Evolutionary conservation across 92 coral and sea anemone genomes (phyloP), one percentile per base, ranked within the genome.

Genomic region (Epizoanthus rinbou): DNA sequence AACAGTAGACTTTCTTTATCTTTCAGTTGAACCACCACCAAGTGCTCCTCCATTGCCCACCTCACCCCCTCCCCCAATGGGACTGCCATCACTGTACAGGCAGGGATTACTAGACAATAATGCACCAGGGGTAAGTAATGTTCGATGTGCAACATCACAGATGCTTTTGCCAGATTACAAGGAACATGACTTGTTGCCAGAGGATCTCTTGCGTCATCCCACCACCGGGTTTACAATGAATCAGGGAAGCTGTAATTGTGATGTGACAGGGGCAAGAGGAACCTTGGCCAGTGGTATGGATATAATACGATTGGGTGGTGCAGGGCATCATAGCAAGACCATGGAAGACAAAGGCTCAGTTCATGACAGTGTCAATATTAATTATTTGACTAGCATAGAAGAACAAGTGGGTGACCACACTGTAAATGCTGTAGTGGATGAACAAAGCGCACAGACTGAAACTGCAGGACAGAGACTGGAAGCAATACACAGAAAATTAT

Each of bases 11-110:
- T 0, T 50, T 50, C 54, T 50, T 50, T 2, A 50, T 31, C 45
- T 72, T 58, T 8, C 69, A 89, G 92, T 47, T 81, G 92, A 89
- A 53, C 80, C 69, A 11, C 87, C 64, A 47, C 89, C 92, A 15
- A 14, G 15, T 54, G 28, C 66, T 28, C 89, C 91, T 19, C 89
- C 92, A 19, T 43, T 85, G 59, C 92, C 89, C 4, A 85, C 66
- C 4, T 11, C 80, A 28, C 81, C 87, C 10, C 59, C 52, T 57
- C 76, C 64, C 50, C 21, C 53, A 19, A 22, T 11, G 33, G 28
- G n/a, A 13, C 33, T 68, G 22, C 76, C 47, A 6, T 41, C n/a
- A 28, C 4, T 57, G 64, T 14, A 39, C 6, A 63, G 47, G 70
- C 39, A 22, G 25, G 23, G 10, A 16, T 37, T 76, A 16, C 45